Conservation (phyloP, 2,888 invertebrate species). For the Pasiphila rectangulata region DNA sequence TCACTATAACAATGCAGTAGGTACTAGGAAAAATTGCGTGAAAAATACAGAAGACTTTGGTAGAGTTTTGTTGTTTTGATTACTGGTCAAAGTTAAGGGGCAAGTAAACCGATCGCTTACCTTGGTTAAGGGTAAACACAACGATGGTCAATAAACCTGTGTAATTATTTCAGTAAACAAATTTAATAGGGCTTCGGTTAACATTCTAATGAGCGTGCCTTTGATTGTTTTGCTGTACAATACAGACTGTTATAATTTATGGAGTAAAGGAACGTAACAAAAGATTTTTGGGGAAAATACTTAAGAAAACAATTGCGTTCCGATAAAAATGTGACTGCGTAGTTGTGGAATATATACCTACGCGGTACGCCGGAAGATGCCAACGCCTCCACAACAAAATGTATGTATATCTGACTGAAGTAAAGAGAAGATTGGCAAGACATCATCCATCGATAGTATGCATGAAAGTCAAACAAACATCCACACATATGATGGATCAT, state of each 20-base stretch:
- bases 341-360: constrained; percentile 9
- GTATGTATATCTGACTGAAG: too few species aligned
- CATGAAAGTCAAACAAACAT: constrained; percentile 5
- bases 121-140: not conserved
- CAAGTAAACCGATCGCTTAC: too few species aligned
- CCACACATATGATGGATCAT: constrained; percentile 8
- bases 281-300: constrained; percentile 3
- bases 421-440: not conserved
- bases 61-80: too few species aligned
- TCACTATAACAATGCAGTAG: too few species aligned
- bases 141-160: constrained; percentile 9
- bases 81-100: too few species aligned
- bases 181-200: constrained; percentile 9
- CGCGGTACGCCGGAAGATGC: constrained; percentile 1
- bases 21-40: too few species aligned
- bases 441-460: not conserved
- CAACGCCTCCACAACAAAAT: too few species aligned
- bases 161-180: constrained; percentile 13
- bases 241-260: not conserved
- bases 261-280: constrained; percentile 11
- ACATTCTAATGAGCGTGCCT: not conserved
- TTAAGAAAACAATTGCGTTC: constrained; percentile 2
- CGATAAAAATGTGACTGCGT: constrained; percentile 10
- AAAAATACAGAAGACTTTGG: too few species aligned
- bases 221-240: constrained; percentile 12